Base-by-base conservation (phyloP, 2,888 invertebrate species). In the Lymantria dispar region DNA sequence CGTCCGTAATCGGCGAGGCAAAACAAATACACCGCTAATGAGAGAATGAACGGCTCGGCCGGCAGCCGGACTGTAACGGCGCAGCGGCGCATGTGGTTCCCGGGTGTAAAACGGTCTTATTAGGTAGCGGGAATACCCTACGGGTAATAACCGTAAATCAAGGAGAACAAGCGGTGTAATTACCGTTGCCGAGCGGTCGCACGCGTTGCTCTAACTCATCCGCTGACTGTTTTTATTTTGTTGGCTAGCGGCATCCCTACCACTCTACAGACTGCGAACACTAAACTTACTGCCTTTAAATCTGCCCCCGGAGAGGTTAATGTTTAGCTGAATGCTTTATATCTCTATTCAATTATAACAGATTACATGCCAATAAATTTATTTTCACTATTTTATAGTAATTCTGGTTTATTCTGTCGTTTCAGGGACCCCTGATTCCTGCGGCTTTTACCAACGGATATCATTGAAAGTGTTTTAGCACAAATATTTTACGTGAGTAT, bases 401-500 rank as follows among this genome's bases (percentile, higher is more conserved):
- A 69, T 33, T 46, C 29, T 44, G 45, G 54, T 59, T 62, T 61
- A 54, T 62, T 72, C 73, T 74, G 63, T 85, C 87, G 85, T 95
- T 95, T 67, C 95, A 98, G 98, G 98, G 97, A 87, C 97, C 98
- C 87, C 94, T 98, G 94, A 98, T 98, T 95, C 98, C 98, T 93
- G 97, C 98, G 93, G 98, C 98, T 93, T 98, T 98, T 94, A 98
- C 98, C 94, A 98, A 98, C 94, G 98, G 98, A 93, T 98, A 98
- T 94, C 98, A 98, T 95, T 96, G 96, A 96, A 93, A 93, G 93
- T 86, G 88, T 89, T 84, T 79, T 85, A 91, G 89, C 87, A 90
- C 87, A 90, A 89, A 87, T 86, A 87, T 85, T 87, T 85, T 83
- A 87, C 86, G 91, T 92, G 71, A 92, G 92, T 91, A 90, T 83